These are phyloP conservation scores for Scotopteryx bipunctaria DNA, from an alignment of 2,888 invertebrate species.

Conservation along the genomic window DNA sequence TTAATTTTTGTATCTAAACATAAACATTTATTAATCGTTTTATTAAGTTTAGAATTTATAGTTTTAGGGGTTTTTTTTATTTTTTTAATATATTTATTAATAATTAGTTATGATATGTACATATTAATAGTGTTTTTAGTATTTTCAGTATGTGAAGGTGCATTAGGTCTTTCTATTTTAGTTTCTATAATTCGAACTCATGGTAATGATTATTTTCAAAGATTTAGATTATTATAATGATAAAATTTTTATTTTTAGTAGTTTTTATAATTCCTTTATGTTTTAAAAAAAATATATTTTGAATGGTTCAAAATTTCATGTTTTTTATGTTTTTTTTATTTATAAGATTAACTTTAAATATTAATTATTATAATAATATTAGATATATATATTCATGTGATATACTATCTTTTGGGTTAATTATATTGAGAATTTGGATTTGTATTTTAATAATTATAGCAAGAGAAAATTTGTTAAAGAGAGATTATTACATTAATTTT, in stretches of 20 bases:
- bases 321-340: constrained; percentile 77
- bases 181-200: constrained; percentile 84
- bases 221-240: constrained; percentile 83
- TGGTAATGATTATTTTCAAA: constrained; percentile 86
- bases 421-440: constrained; percentile 85
- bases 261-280: constrained; percentile 78
- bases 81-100: constrained; percentile 72
- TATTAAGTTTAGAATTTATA: constrained; percentile 85
- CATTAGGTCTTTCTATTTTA: constrained; percentile 85
- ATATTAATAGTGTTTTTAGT: constrained; percentile 85
- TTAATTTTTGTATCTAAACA: constrained; percentile 81
- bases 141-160: constrained; percentile 86
- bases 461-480: constrained; percentile 74
- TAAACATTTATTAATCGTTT: constrained; percentile 83
- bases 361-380: constrained; percentile 61
- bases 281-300: constrained; percentile 79
- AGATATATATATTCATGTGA: constrained; percentile 76
- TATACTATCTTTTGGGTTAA: constrained; percentile 79
- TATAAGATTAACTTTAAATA: constrained; percentile 63
- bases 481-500: constrained; percentile 72
- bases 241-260: constrained; percentile 79
- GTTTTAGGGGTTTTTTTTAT: constrained; percentile 82
- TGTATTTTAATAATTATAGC: constrained; percentile 83
- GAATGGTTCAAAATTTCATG: constrained; percentile 78
- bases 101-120: constrained; percentile 76